Evolutionary conservation across 2,797 vertebrate genomes (phyloP), one percentile per base, ranked within the genome.

Genomic region (Ctenosaura bakeri): DNA sequence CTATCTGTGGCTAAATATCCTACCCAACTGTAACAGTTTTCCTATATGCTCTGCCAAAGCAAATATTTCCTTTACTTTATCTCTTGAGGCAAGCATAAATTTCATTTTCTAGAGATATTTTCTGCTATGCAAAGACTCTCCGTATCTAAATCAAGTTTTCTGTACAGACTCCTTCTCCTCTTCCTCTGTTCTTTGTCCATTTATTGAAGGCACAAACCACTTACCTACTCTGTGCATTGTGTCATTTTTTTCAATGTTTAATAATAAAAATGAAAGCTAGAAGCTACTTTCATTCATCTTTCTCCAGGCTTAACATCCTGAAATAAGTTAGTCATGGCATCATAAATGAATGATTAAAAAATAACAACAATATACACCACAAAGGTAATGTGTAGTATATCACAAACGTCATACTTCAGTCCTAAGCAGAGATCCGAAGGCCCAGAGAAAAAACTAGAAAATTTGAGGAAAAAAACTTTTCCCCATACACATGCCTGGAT

Each of bases 61-160:
- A 93, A 94, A 92, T 87, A 92, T 83, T 93, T 90, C 77, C 46
- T 82, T 56, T 1, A 24, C 83, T 95, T 94, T 94, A 66, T 88
- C 81, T 91, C 85, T 77, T 84, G 89, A 87, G 64, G 56, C 90
- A 85, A 90, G 64, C 16, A 6, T 80, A 26, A 29, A 56, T 82
- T 94, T 90, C 88, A 80, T 90, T 89, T 94, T 90, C 84, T 83
- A 88, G 92, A 90, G 78, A 85, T 16, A 18, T 0, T 91, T 95
- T 92, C 56, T 81, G 20, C 0, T 0, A 5, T 64, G 90, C 88
- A 93, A 91, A 87, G 78, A 38, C 81, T 91, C 35, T 50, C 85
- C 86, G 87, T 86, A 29, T 89, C 42, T 83, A 89, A 88, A 62
- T 29, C 38, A 38, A 93, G n/a, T 89, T 93, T 91, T 52, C 71